These are phyloP conservation scores for Tinamus guttatus DNA, from an alignment of 2,113 vertebrate species.

Conservation along the genomic window DNA sequence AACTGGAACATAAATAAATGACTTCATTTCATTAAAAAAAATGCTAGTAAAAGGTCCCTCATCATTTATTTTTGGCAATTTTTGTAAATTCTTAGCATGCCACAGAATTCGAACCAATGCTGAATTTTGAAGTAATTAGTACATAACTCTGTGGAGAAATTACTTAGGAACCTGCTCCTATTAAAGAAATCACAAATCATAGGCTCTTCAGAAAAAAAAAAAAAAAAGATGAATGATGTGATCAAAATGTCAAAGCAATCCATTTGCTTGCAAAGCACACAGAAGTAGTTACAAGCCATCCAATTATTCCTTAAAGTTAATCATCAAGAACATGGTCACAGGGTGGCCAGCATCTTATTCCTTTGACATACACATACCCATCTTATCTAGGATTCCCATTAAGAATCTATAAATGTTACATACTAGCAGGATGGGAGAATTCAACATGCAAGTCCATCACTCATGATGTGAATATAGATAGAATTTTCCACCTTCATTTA, in stretches of 20 bases:
- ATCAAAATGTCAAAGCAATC: background rate
- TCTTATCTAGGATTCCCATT: background rate
- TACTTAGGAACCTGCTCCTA: background rate
- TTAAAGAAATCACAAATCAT: background rate
- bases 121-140: background rate
- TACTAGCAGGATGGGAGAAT: background rate
- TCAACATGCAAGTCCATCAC: background rate
- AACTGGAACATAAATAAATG: background rate
- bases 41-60: background rate
- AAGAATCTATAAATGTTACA: conserved; percentile 20
- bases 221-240: background rate
- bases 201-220: background rate
- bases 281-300: background rate
- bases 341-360: background rate
- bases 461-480: background rate
- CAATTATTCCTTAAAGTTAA: background rate
- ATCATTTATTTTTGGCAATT: conserved; percentile 28
- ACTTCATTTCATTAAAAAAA: conserved; percentile 19
- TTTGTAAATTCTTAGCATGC: background rate
- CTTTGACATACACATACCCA: background rate
- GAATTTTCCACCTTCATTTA: background rate
- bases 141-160: background rate
- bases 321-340: background rate
- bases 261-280: background rate
- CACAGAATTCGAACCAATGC: background rate